Evolutionary conservation across 2,113 vertebrate species (phyloP), one percentile per base, ranked within the genome.

Genomic region (Martes martes): DNA sequence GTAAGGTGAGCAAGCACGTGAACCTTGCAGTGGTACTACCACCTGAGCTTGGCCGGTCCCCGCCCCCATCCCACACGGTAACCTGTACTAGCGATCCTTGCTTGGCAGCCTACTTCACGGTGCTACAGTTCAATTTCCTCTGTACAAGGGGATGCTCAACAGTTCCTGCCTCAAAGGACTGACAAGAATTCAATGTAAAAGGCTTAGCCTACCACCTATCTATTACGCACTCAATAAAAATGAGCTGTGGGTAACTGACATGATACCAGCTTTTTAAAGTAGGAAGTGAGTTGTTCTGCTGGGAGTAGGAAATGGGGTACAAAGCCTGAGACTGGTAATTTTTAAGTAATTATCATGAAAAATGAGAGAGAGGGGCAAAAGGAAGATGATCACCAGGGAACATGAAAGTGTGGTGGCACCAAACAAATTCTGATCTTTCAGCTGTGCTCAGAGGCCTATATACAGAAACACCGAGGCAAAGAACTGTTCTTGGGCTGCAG

Each of bases 311-410:
- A 87, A 69, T 55, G 63, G 8, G 23, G 18, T 67, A 83, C 47
- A 83, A 97, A 86, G 84, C n/a, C 10, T 19, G 63, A 86, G 31
- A 42, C 16, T 31, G 39, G n/a, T 42, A 52, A 73, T 90, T 81
- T 67, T 74, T 42, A 91, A 91, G 90, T 28, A n/a, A 90, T 50
- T 81, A 19, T 28, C 57, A 76, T 28, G 47, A 91, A 86, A 81
- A 93, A 65, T 28, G 55, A 92, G 63, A 85, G 8, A 42, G 52
- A 26, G 47, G 36, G 69, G 81, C 18, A 65, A 82, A 93, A 65
- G 47, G 39, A 78, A 94, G 81, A 52, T 50, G 45, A 95, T 1
- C 50, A 21, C 61, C 31, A 57, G 50, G 63, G n/a, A 50, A 79
- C 4, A 19, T 7, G 7, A 2, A 16, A 23, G 39, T 31, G 0